Percentiles rank a stretch among this genome's conserved stretches.
phyloP scores from a whole-genome alignment of 2,113 vertebrate species.

The Ctenomys sociabilis region DNA sequence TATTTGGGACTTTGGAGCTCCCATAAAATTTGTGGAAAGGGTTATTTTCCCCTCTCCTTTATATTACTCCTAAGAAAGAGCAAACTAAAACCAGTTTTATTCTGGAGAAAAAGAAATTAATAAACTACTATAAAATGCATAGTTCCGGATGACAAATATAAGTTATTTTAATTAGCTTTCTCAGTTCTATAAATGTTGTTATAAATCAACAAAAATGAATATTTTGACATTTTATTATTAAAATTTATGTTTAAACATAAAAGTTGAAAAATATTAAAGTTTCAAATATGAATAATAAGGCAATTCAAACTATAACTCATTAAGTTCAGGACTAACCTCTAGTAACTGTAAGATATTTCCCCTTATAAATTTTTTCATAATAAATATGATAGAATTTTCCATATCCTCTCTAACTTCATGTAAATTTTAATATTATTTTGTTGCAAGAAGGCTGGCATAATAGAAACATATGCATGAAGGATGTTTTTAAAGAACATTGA shows the following conservation, averaged over 20 bases:
- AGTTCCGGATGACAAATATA: slow-evolving; percentile 37
- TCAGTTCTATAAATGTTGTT: slow-evolving; percentile 48
- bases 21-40: not conserved
- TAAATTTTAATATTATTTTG: slow-evolving; percentile 41
- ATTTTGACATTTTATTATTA: slow-evolving; percentile 58
- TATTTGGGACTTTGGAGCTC: not conserved
- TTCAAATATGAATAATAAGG: slow-evolving; percentile 59
- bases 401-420: not conserved
- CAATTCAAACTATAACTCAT: slow-evolving; percentile 13
- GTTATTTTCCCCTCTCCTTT: not conserved
- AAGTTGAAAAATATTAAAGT: slow-evolving; percentile 25
- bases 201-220: slow-evolving; percentile 66
- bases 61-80: not conserved
- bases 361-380: not conserved
- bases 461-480: not conserved
- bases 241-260: slow-evolving; percentile 63
- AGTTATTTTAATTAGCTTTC: slow-evolving; percentile 68
- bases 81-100: not conserved
- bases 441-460: not conserved
- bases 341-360: not conserved
- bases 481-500: not conserved
- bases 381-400: not conserved
- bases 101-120: slow-evolving; percentile 29
- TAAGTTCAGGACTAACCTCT: not conserved
- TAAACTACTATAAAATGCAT: slow-evolving; percentile 54